Percentiles rank a stretch among this genome's conserved stretches.
Evolutionary conservation across 2,113 vertebrate species (phyloP).

Genomic region (Saccopteryx leptura): DNA sequence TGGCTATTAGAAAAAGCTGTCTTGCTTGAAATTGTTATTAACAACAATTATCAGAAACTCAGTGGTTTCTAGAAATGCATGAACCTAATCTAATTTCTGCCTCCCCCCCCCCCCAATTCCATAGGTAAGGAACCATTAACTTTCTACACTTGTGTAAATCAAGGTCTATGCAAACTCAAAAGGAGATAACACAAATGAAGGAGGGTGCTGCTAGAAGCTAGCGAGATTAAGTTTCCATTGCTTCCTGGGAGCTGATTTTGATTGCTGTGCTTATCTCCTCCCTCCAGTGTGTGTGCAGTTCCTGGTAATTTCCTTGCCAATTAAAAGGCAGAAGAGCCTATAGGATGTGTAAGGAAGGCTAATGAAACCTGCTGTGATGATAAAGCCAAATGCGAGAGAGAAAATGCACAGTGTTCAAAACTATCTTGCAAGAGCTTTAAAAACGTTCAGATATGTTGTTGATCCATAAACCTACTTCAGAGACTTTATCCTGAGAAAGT

Average conservation of each 20-base stretch:
- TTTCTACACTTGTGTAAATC: conserved; percentile 3
- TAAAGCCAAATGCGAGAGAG: neutral
- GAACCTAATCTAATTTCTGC: conserved; percentile 30
- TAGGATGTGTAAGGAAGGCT: conserved; percentile 34
- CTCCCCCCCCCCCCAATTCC: neutral
- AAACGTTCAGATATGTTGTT: neutral
- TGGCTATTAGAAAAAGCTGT: conserved; percentile 52
- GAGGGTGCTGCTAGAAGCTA: neutral
- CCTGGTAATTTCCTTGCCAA: conserved; percentile 71
- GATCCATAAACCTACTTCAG: conserved; percentile 26
- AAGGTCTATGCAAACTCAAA: conserved; percentile 21
- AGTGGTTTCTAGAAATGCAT: conserved; percentile 22
- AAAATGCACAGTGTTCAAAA: conserved; percentile 16
- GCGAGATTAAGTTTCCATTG: conserved; percentile 27
- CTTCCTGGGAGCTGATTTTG: conserved; percentile 58
- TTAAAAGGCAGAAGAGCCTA: conserved; percentile 68
- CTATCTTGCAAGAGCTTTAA: neutral
- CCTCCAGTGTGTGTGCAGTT: conserved; percentile 70
- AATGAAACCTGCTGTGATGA: conserved; percentile 55
- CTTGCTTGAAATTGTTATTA: conserved; percentile 52
- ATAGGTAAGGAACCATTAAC: conserved; percentile 50
- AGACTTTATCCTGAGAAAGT: conserved; percentile 21
- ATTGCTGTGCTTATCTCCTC: conserved; percentile 76
- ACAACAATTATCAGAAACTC: conserved; percentile 11
- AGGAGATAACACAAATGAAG: conserved; percentile 30